phyloP scores from a whole-genome alignment of 2,113 vertebrate species.

The Phylloscopus trochilus region DNA sequence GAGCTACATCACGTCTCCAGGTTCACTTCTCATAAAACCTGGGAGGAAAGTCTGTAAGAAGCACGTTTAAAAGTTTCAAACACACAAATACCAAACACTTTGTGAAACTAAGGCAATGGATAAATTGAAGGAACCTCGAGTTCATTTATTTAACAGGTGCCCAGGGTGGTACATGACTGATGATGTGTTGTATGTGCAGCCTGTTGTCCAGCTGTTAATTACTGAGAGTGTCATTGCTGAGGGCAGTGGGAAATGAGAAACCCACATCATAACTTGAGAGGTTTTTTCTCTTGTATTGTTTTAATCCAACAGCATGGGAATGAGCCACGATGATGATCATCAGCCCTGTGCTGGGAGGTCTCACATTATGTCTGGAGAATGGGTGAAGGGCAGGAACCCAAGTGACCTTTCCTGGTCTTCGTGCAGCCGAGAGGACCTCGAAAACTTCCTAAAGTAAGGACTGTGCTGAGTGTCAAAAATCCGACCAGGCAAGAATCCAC shows the following conservation, averaged over 20 bases:
- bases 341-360: constrained; percentile 85
- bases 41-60: not conserved
- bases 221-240: not conserved
- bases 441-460: constrained; percentile 93
- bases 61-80: not conserved
- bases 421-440: constrained; percentile 91
- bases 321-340: constrained; percentile 95
- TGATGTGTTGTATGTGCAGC: not conserved
- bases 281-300: constrained; percentile 6
- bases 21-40: not conserved
- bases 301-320: constrained; percentile 84
- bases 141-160: not conserved
- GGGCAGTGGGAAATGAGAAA: not conserved
- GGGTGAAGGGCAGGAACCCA: constrained; percentile 96
- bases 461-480: not conserved
- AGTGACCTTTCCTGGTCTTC: constrained; percentile 97
- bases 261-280: not conserved
- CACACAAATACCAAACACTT: not conserved
- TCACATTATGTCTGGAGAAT: constrained; percentile 98
- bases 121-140: not conserved
- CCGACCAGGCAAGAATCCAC: not conserved
- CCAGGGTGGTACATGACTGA: not conserved
- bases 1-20: not conserved
- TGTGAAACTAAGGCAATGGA: not conserved
- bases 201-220: not conserved